Evolutionary conservation across 2,797 vertebrate genomes (phyloP).

Genomic region (Pseudomugil gertrudae): DNA sequence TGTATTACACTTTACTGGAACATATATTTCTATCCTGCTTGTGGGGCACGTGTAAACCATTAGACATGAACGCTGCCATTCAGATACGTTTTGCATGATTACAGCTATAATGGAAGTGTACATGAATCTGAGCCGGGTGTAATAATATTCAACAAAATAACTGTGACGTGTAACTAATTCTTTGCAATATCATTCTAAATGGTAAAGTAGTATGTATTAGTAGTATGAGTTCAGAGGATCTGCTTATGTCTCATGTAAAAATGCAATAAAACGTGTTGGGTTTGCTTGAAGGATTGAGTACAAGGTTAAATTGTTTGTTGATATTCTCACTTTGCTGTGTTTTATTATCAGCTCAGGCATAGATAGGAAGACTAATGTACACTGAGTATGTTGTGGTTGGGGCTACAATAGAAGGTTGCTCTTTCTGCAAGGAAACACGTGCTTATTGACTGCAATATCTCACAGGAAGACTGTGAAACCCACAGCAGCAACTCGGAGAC

Average conservation of each 20-base stretch:
- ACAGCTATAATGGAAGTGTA: not conserved
- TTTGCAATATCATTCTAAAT: not conserved
- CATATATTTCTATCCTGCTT: conserved; percentile 24
- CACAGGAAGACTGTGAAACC: not conserved
- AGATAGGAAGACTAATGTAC: not conserved
- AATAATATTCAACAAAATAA: conserved; percentile 1
- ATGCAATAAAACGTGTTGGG: not conserved
- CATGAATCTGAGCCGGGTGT: not conserved
- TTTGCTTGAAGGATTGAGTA: not conserved
- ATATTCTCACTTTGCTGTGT: not conserved
- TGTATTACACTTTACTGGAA: conserved; percentile 20
- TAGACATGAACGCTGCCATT: not conserved
- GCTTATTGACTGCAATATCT: not conserved
- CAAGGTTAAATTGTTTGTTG: not conserved
- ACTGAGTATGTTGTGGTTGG: not conserved
- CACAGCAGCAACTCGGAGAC: not conserved
- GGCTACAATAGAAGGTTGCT: not conserved
- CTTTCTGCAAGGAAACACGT: not conserved
- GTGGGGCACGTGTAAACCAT: not conserved
- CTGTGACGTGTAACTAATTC: too few species aligned
- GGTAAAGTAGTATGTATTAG: not conserved
- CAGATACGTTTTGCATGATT: not conserved
- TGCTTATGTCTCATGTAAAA: not conserved
- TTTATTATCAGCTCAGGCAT: not conserved
- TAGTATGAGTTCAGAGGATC: not conserved